Base-by-base conservation (phyloP, 2,888 invertebrate species). In the Acronicta aceris region DNA sequence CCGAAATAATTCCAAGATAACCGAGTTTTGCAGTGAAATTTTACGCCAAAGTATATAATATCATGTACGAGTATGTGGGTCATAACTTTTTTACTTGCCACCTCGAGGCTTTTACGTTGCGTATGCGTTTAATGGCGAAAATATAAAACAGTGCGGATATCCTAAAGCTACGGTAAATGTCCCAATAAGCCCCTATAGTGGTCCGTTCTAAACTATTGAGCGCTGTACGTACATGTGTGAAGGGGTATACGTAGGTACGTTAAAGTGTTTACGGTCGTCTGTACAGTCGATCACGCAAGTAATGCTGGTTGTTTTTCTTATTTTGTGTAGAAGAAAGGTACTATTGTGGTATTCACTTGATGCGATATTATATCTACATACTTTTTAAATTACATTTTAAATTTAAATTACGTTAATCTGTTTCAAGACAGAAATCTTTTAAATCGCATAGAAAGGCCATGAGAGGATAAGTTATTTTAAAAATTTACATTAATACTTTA, bases 181-280 rank as follows among this genome's bases (percentile, higher is more conserved):
- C 55, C 67, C 68, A 65, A 79, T 76, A 79, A 74, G 63, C 78
- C 63, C 48, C 52, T 58, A 61, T 70, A 68, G 65, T 52, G 63
- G 63, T 74, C 65, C 64, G 52, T 51, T 74, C 68, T 79, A 71
- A 77, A 74, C 77, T 77, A 79, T 71, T 65, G 60, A 71, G 48
- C 64, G 59, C 38, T 78, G 55, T 69, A 72, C 67, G 21, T 52
- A 58, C 59, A 64, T 67, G 54, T 66, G 16, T 63, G 65, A 15
- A 59, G 40, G 47, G 21, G 51, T 65, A 64, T 67, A 76, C 53
- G 70, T 80, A 59, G 61, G 66, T 70, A 70, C 58, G 65, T 58
- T 75, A 74, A 79, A 79, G 77, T 76, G 75, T 79, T 82, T 82
- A 79, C 71, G 71, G 75, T 72, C 74, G 66, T 55, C 59, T 58